Percentiles rank a stretch among this genome's conserved stretches.
Evolutionary conservation across 1,140 invertebrate genomes (phyloP).

Genomic region (Drosophila busckii): DNA sequence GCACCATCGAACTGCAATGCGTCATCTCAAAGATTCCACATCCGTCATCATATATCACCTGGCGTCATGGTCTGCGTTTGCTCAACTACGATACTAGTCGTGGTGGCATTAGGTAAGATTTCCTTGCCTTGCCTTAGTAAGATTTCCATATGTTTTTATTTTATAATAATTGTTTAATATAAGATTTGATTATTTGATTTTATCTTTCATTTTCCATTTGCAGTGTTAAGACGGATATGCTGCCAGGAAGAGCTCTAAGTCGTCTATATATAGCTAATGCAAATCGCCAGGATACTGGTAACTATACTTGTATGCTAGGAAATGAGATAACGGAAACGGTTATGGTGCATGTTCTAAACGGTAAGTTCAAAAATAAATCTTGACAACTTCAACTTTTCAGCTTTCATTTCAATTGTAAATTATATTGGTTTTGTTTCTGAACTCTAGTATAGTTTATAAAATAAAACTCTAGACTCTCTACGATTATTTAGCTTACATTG

Average conservation of each 20-base stretch:
- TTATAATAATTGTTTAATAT: too few species aligned
- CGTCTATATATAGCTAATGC: conserved; percentile 91
- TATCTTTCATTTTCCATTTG: conserved; percentile 49
- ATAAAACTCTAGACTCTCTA: too few species aligned
- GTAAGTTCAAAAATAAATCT: conserved; percentile 79
- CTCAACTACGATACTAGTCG: conserved; percentile 91
- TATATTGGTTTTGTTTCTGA: too few species aligned
- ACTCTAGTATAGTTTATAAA: too few species aligned
- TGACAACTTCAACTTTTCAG: too few species aligned
- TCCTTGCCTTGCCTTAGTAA: not conserved
- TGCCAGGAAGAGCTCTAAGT: conserved; percentile 86
- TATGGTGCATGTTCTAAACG: conserved; percentile 90
- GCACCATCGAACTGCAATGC: conserved; percentile 91
- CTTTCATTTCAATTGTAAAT: too few species aligned
- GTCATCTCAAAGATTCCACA: conserved; percentile 89
- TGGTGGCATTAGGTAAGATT: conserved; percentile 88
- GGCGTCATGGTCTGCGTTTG: conserved; percentile 87
- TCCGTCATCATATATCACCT: conserved; percentile 87
- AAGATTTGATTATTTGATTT: not conserved
- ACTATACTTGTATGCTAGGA: conserved; percentile 89
- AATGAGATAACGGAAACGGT: conserved; percentile 88
- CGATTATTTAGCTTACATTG: too few species aligned
- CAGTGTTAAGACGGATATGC: conserved; percentile 90
- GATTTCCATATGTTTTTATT: too few species aligned
- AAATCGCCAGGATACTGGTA: conserved; percentile 89